Evolutionary conservation across 2,113 vertebrate genomes (phyloP).

Genomic region (Astur gentilis): DNA sequence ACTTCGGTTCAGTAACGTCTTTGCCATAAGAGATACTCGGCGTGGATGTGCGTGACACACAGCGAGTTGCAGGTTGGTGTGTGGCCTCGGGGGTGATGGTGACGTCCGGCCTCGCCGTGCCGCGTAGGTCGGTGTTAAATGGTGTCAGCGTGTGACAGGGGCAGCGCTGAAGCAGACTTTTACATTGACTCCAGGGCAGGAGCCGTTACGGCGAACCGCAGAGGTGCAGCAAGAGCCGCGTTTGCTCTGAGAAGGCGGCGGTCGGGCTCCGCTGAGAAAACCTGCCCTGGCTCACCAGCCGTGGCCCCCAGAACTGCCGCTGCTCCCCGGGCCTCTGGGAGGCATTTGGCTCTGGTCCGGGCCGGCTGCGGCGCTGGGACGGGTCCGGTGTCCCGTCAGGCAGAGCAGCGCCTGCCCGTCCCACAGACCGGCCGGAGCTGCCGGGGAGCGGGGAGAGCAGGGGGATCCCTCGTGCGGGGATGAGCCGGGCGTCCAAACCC

Average conservation of each 20-base stretch:
- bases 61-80: background rate
- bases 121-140: accelerated
- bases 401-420: accelerated
- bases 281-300: background rate
- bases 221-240: too few relatives aligned
- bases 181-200: too few relatives aligned
- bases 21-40: too few relatives aligned
- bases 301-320: accelerated
- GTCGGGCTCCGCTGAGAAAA: background rate
- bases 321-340: background rate
- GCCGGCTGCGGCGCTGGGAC: background rate
- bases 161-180: background rate
- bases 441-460: background rate
- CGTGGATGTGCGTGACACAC: background rate
- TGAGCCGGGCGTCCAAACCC: accelerated
- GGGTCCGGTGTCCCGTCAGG: background rate
- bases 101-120: background rate
- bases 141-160: background rate
- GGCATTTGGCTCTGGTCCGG: background rate
- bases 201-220: accelerated
- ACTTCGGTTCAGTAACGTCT: background rate
- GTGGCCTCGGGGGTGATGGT: background rate
- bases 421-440: background rate
- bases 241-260: background rate
- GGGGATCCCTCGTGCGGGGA: background rate